A percentile compares a stretch with the other conserved stretches of the same genome.
Evolutionary conservation across 2,113 vertebrate genomes (phyloP).

Genomic region (Prunella fulvescens): DNA sequence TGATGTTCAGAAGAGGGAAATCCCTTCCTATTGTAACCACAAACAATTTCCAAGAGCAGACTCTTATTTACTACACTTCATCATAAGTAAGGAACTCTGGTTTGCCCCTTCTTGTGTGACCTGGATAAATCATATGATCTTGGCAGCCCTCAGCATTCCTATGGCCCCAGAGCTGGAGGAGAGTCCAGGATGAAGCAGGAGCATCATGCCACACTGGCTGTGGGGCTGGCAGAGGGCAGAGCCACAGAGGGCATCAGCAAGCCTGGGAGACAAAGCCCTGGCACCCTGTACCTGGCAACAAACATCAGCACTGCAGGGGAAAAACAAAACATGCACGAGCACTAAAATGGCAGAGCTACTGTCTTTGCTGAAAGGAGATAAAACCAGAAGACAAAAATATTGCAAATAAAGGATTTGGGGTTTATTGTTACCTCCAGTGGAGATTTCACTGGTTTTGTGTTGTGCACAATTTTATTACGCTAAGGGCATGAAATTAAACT

Average conservation of each 20-base stretch:
- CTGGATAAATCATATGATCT: not conserved
- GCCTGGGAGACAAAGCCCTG: not conserved
- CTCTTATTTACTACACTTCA: not conserved
- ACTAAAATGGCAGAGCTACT: not conserved
- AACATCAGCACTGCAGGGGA: not conserved
- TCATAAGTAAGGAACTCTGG: not conserved
- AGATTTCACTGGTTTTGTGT: not conserved
- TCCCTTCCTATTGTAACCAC: not conserved
- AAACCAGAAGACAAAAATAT: not conserved
- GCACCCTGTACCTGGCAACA: not conserved
- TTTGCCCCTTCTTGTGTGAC: not conserved
- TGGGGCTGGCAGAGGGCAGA: not conserved
- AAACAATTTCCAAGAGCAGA: not conserved
- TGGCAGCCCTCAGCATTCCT: not conserved
- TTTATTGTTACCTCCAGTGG: not conserved
- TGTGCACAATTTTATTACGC: not conserved
- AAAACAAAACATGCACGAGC: not conserved
- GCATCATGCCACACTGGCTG: fast-evolving
- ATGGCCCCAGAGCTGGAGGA: not conserved
- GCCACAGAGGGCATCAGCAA: not conserved
- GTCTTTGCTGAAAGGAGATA: not conserved
- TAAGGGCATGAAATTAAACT: not conserved
- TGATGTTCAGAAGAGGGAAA: not conserved
- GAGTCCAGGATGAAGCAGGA: not conserved
- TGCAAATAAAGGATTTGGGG: not conserved